Evolutionary conservation across 2,888 invertebrate species (phyloP).

Genomic region (Lingula anatina): DNA sequence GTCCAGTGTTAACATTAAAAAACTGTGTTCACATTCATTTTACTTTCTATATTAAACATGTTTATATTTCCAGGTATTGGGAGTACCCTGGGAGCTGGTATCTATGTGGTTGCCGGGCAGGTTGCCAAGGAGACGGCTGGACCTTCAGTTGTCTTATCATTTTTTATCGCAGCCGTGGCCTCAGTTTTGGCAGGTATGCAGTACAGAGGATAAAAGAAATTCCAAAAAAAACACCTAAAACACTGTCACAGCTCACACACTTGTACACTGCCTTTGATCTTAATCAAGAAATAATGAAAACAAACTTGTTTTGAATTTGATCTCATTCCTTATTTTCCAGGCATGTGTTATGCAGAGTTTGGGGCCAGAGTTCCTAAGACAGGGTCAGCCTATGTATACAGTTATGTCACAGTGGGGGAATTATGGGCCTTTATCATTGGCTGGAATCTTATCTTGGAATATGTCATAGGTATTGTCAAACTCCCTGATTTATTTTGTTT

Average conservation of each 20-base stretch:
- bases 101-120: conserved; percentile 94
- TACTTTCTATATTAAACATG: too few relatives aligned
- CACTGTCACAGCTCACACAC: too few relatives aligned
- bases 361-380: conserved; percentile 50
- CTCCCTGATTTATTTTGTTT: too few relatives aligned
- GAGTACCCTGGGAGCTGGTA: conserved; percentile 93
- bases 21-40: too few relatives aligned
- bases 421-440: conserved; percentile 83
- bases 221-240: too few relatives aligned
- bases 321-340: conserved; percentile 18
- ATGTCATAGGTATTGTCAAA: conserved; percentile 55
- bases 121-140: conserved; percentile 67
- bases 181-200: conserved; percentile 55
- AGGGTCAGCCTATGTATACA: conserved; percentile 86
- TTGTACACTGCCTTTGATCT: too few relatives aligned
- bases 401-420: conserved; percentile 88
- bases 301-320: too few relatives aligned
- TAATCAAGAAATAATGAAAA: too few relatives aligned
- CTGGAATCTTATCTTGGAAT: conserved; percentile 76
- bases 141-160: conserved; percentile 58
- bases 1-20: too few relatives aligned
- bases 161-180: conserved; percentile 56
- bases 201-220: not conserved
- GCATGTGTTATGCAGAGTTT: conserved; percentile 52
- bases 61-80: conserved; percentile 66